Percentiles rank a stretch among this genome's conserved stretches.
Conservation (phyloP, 2,797 vertebrate species). For the Balearica regulorum region DNA sequence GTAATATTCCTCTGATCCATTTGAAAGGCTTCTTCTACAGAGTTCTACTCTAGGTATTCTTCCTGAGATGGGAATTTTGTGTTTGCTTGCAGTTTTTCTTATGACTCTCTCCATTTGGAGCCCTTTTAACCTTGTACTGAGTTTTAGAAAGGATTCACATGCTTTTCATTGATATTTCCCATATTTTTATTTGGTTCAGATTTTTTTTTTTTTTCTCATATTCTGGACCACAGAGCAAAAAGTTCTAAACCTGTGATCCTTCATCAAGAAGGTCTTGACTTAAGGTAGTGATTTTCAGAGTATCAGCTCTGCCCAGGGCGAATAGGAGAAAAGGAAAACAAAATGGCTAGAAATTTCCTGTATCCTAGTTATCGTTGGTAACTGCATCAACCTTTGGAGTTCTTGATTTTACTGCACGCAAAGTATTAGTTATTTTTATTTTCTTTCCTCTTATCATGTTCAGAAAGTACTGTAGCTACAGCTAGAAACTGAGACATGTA, state of each 20-base stretch:
- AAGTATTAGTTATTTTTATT: background rate
- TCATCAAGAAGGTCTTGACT: background rate
- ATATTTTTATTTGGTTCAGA: background rate
- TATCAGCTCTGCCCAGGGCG: background rate
- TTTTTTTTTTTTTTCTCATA: background rate
- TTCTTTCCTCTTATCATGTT: background rate
- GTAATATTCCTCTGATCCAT: background rate
- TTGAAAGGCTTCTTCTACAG: background rate
- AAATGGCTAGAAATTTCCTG: background rate
- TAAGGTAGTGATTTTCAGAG: background rate
- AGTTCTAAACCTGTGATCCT: background rate
- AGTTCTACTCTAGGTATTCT: background rate
- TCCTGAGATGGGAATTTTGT: background rate
- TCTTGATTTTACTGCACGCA: background rate
- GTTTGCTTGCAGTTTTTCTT: background rate
- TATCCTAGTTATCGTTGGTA: background rate
- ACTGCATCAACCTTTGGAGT: background rate
- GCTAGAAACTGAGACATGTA: background rate
- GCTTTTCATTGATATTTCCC: background rate
- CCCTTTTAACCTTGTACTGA: background rate
- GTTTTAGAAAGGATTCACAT: background rate
- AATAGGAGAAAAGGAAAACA: background rate
- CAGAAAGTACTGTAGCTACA: background rate
- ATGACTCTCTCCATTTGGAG: background rate
- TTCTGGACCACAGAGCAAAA: background rate